A percentile compares a stretch with the other conserved stretches of the same genome.
Conservation (phyloP, 2,113 vertebrate species). For the Sylvilagus bachmani region DNA sequence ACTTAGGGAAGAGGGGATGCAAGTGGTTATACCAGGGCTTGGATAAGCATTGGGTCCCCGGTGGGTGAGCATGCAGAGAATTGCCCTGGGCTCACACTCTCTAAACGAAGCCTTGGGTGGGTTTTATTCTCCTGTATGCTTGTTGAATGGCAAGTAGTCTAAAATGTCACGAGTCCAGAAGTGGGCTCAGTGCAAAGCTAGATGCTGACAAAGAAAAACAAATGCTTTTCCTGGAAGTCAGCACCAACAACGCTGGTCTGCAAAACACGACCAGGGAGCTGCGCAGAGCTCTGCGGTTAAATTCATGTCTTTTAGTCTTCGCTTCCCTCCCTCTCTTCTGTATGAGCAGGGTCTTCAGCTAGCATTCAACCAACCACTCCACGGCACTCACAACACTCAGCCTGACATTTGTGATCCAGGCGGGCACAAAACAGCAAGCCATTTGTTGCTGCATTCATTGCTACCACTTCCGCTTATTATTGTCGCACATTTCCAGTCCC, state of each 20-base stretch:
- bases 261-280: background rate
- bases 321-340: background rate
- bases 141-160: background rate
- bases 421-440: background rate
- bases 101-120: background rate
- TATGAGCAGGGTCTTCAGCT: background rate
- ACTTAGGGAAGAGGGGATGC: background rate
- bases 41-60: background rate
- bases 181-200: background rate
- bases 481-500: background rate
- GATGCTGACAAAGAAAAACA: background rate
- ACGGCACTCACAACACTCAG: background rate
- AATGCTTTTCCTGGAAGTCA: background rate
- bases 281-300: background rate
- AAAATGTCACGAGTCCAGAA: background rate
- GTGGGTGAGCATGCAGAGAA: background rate
- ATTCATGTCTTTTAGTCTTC: background rate
- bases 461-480: background rate
- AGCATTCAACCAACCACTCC: background rate
- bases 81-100: background rate
- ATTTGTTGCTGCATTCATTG: background rate
- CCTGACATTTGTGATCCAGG: rapidly evolving
- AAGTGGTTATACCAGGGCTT: background rate
- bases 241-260: rapidly evolving
- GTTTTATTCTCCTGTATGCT: background rate